Base-by-base conservation (phyloP, 2,113 vertebrate species). In the Campylomormyrus numenius region DNA sequence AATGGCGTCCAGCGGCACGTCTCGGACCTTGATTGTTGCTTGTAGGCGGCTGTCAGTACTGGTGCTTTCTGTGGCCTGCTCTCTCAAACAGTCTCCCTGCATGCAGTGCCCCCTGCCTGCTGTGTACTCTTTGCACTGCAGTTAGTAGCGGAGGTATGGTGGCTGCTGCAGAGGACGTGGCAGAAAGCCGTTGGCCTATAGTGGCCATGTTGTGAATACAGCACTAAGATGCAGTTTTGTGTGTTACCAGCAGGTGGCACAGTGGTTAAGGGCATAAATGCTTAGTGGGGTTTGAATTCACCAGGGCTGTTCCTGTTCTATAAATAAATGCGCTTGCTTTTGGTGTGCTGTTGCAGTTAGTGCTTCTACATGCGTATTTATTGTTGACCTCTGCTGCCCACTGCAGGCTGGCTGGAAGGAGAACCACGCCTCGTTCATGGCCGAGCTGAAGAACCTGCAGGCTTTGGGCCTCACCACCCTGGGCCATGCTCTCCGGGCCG, bases 381-480 rank as follows among this genome's bases (percentile, higher is more conserved):
- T 24, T 19, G 19, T 48, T 21, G 83, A 31, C 58, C n/a, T 50
- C 7, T 27, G 13, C 31, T 52, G 3, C 35, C 87, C 31, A 0
- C 62, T 88, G 89, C 92, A 97, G 98, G 98, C 98, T 45, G 98
- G 98, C 91, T 99, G 98, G 98, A 99, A 99, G 93, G 98, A 99
- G 95, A 99, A 98, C 93, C 98, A 99, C 0, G 96, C 98, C 91
- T 98, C 98, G 0, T 99, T 99, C 94, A 99, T 99, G 98, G 99
- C 96, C 19, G 98, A 99, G 94, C 95, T 99, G 94, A 99, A 99
- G 96, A 99, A 99, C 93, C 96, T 99, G 93, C 98, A 99, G 94
- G 98, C 98, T 10, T 97, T 97, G 7, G 98, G 98, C 91, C 94
- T 99, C 91, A 98, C 97, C 24, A 98, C 98, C 0, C 95, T 99